Evolutionary conservation across 2,888 invertebrate genomes (phyloP).

Genomic region (Tenodera sinensis): DNA sequence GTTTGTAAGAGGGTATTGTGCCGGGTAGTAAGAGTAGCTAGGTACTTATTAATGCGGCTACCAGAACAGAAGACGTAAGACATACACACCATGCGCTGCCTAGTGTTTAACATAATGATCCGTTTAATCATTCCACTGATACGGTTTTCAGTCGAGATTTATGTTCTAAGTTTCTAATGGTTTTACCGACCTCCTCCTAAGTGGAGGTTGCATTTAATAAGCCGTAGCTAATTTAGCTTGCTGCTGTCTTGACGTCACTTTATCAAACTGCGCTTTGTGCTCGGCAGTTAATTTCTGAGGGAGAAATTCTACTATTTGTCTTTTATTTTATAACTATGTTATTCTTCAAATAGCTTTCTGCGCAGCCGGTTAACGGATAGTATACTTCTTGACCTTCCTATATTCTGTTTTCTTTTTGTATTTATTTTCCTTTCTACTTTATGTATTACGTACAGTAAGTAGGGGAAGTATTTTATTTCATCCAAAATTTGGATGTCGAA

Average conservation of each 20-base stretch:
- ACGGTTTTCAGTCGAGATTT: neutral
- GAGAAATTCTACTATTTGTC: neutral
- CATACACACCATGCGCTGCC: neutral
- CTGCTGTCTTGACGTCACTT: neutral
- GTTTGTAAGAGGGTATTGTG: no score
- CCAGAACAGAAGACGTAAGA: neutral
- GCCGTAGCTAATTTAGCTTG: neutral
- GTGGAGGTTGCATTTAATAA: neutral
- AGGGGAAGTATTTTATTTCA: no score
- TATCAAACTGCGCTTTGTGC: neutral
- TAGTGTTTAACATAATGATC: neutral
- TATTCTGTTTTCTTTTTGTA: no score
- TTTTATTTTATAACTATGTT: no score
- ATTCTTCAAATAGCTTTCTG: no score
- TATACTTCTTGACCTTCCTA: no score
- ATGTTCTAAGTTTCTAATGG: neutral
- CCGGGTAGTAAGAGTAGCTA: no score
- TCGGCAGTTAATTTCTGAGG: neutral
- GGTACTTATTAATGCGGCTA: neutral
- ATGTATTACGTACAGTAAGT: no score
- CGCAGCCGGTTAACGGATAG: no score
- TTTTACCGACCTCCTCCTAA: neutral
- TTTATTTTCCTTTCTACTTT: no score
- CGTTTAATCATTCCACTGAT: neutral
- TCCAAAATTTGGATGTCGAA: no score